A percentile compares a stretch with the other conserved stretches of the same genome.
phyloP scores from a whole-genome alignment of 2,113 vertebrate species.

The Gavialis gangeticus region DNA sequence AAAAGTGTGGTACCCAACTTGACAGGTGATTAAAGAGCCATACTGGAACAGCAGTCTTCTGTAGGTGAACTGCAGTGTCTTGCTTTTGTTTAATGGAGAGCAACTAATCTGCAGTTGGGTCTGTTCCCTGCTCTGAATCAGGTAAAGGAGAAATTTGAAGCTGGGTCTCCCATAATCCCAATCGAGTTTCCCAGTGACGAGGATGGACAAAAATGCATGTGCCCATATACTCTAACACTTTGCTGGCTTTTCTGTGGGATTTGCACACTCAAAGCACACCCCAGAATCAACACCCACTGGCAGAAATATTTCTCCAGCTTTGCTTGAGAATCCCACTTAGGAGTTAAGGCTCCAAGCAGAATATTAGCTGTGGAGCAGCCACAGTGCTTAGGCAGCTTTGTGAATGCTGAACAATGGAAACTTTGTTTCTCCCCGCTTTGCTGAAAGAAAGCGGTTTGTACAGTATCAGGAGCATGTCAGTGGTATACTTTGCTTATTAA shows the following conservation, averaged over 20 bases:
- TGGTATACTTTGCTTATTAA: too few species aligned
- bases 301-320: too few species aligned
- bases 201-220: too few species aligned
- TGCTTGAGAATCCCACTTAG: rapidly evolving
- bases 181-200: too few species aligned
- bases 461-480: too few species aligned
- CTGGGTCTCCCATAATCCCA: too few species aligned
- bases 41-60: background rate
- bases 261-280: too few species aligned
- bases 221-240: too few species aligned
- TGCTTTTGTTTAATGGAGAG: background rate
- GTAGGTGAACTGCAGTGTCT: background rate
- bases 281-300: too few species aligned
- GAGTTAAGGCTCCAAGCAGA: background rate
- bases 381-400: background rate
- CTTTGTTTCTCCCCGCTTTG: background rate
- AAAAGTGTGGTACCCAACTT: background rate
- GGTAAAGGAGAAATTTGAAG: background rate
- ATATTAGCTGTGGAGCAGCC: background rate
- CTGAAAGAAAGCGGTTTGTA: too few species aligned
- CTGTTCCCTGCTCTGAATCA: background rate
- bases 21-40: background rate
- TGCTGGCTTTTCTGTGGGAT: too few species aligned
- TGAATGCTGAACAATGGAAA: background rate
- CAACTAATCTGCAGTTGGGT: background rate